Conservation (phyloP, 1,140 invertebrate genomes). For the Trichonephila clavipes region DNA sequence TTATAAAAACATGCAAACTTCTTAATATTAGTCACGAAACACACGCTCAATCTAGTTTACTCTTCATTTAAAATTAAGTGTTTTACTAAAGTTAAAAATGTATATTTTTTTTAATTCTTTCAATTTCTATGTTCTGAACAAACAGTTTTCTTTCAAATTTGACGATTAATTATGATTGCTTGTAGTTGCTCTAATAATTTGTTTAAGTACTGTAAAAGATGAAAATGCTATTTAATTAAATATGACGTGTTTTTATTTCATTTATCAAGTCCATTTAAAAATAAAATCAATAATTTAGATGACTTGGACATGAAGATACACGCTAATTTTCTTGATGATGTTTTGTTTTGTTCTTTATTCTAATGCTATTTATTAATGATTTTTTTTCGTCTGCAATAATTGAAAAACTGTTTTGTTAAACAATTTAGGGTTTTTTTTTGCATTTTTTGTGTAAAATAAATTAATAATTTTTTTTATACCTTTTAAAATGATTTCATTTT, state of each 20-base stretch:
- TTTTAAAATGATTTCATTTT: background rate
- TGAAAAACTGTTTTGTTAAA: background rate
- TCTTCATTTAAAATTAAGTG: no score
- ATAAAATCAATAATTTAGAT: background rate
- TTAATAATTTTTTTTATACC: background rate
- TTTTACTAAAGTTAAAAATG: no score
- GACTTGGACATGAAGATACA: background rate
- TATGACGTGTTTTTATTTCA: background rate
- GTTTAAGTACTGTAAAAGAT: background rate
- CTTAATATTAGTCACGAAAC: no score
- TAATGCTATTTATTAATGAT: no score
- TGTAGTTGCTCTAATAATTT: background rate
- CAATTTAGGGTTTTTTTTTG: background rate
- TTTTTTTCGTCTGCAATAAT: background rate
- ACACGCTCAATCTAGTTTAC: no score
- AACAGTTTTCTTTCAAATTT: no score
- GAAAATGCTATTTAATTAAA: background rate
- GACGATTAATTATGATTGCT: no score
- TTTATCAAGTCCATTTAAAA: background rate
- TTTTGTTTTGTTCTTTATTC: background rate
- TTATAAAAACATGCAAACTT: no score
- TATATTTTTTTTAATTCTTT: no score
- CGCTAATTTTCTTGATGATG: constrained; percentile 1
- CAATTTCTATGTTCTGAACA: no score
- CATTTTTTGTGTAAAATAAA: no score